Evolutionary conservation across 2,113 vertebrate genomes (phyloP), one percentile per base, ranked within the genome.

Genomic region (Elgaria multicarinata): DNA sequence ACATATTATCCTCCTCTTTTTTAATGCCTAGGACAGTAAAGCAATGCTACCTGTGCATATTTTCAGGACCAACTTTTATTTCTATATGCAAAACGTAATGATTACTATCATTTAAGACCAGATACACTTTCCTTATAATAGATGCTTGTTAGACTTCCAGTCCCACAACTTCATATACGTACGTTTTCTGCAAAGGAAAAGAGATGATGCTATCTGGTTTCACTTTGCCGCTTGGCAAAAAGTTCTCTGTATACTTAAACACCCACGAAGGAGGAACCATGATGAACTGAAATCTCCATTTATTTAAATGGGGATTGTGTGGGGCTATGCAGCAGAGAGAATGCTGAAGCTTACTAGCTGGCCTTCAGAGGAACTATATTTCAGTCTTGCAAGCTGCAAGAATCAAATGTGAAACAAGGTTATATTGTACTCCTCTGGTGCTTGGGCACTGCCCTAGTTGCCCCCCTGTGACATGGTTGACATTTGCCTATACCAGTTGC

Each of bases 61-160:
- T 76, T 76, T 31, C 26, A 87, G 74, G 55, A 33, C 66, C 28
- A 31, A 13, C 2, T 16, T 62, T n/a, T 58, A 86, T 36, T 53
- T 39, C 53, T 31, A 31, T 55, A 42, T 58, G 39, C 33, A n/a
- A 67, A 71, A 71, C 4, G 53, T 71, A 46, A 46, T 46, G 3
- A 62, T 81, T 33, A 42, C 3, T 46, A n/a, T n/a, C 31, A 14
- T 64, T 69, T 78, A 67, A 66, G 79, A 90, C 26, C 8, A 80
- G 10, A 33, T 67, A 44, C 72, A 66, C 88, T 91, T 85, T 91
- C 13, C 85, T 36, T 79, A 85, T 22, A 75, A 42, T 24, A 42
- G 50, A 69, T 90, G 78, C 55, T 85, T 22, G 16, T 78, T 78
- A 74, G 76, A 71, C 67, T 92, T 26, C 58, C 67, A 94, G 83